Evolutionary conservation across 2,888 invertebrate genomes (phyloP), one percentile per base, ranked within the genome.

Genomic region (Eudasyphora cyanicolor): DNA sequence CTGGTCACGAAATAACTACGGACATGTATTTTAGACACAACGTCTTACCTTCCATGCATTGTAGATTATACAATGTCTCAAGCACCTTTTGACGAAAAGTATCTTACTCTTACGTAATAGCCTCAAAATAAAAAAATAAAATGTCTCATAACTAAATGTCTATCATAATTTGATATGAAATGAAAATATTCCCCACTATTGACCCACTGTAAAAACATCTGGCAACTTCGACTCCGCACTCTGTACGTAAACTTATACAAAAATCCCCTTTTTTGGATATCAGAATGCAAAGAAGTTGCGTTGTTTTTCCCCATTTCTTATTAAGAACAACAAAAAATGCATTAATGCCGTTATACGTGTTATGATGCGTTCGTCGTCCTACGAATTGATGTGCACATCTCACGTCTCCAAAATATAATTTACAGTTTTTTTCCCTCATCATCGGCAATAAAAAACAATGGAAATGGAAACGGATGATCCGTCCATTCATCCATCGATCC

Each of bases 231-330:
- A n/a, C n/a, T n/a, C 8, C 19, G 51, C 21, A 51, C 21, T 4
- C 45, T 45, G n/a, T n/a, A n/a, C n/a, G n/a, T n/a, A 45, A n/a
- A n/a, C 45, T 12, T 45, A n/a, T n/a, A 27, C 45, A 76, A 70
- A 71, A 79, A 76, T 73, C 82, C 82, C 82, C 76, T 42, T 10
- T 49, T 76, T 79, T 82, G 10, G 71, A 51, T 69, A 0, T 67
- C 27, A 45, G 42, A 14, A 51, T 38, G n/a, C n/a, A 64, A 64
- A 64, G 38, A 67, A 3, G 14, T 17, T 4, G 24, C 19, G 17
- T 14, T n/a, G n/a, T 10, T 24, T 2, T 45, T 45, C 12, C n/a
- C n/a, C 45, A 35, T 32, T 45, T 45, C 21, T 62, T 35, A 5
- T 57, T 60, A 69, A 74, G 27, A 74, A 82, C 51, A 74, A 62